These are phyloP conservation scores for Andrena chrysosceles DNA, from an alignment of 2,888 invertebrate genomes.

Conservation along the genomic window DNA sequence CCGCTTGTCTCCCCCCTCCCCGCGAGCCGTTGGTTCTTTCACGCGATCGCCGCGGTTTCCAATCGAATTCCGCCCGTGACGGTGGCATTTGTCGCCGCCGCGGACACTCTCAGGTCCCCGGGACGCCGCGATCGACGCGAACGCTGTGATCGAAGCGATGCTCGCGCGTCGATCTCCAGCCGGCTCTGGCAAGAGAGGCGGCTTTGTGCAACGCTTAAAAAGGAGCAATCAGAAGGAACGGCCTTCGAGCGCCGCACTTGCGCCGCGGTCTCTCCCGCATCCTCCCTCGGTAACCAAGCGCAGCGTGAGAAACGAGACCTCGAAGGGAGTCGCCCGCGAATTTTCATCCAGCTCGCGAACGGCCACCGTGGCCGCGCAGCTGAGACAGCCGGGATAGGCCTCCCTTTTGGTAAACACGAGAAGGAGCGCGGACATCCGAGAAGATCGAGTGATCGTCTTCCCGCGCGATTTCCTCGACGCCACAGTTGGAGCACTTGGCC, in stretches of 20 bases:
- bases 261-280: slow-evolving; percentile 33
- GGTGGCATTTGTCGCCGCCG: background rate
- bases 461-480: slow-evolving; percentile 2
- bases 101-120: background rate
- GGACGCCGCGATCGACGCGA: background rate
- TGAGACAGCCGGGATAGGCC: background rate
- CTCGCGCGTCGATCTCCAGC: background rate
- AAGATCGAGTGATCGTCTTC: background rate
- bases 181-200: slow-evolving; percentile 21
- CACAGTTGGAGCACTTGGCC: too few species aligned
- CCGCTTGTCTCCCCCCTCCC: slow-evolving; percentile 8
- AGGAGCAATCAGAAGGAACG: slow-evolving; percentile 39
- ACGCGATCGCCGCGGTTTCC: background rate
- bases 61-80: slow-evolving; percentile 7
- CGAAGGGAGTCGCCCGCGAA: background rate
- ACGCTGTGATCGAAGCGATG: background rate
- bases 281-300: slow-evolving; percentile 15
- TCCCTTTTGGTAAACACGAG: background rate
- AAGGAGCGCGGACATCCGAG: background rate
- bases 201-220: slow-evolving; percentile 49
- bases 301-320: slow-evolving; percentile 28
- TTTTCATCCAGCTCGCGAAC: slow-evolving; percentile 2
- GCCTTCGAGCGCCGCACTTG: slow-evolving; percentile 43
- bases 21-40: background rate
- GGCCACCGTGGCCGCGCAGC: background rate